These are phyloP conservation scores for Nebria salina DNA, from an alignment of 2,888 invertebrate species.

Conservation along the genomic window DNA sequence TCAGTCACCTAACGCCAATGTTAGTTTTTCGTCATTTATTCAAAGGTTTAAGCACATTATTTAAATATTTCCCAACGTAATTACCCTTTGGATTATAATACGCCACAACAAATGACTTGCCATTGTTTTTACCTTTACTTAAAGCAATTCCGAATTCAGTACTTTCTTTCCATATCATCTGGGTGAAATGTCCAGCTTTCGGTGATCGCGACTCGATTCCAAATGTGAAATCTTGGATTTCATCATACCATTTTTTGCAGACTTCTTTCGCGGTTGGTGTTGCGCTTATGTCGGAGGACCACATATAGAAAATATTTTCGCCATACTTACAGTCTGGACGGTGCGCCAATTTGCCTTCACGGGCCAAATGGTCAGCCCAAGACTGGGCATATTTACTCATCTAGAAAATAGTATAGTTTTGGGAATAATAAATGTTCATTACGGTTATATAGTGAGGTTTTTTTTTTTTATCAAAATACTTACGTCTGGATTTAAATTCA, in stretches of 20 bases:
- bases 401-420: conserved; percentile 54
- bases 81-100: conserved; percentile 89
- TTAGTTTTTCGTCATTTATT: conserved; percentile 40
- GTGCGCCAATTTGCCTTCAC: conserved; percentile 72
- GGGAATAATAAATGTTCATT: background rate
- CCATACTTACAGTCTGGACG: conserved; percentile 72
- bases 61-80: conserved; percentile 74
- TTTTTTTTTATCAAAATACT: conserved; percentile 49
- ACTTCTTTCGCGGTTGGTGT: conserved; percentile 66
- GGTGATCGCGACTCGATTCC: conserved; percentile 66
- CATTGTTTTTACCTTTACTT: conserved; percentile 76
- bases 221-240: conserved; percentile 66
- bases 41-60: conserved; percentile 71
- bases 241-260: conserved; percentile 70
- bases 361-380: conserved; percentile 77
- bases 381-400: conserved; percentile 72
- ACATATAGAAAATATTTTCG: conserved; percentile 69
- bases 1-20: conserved; percentile 39
- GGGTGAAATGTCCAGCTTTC: conserved; percentile 62
- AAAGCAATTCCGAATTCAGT: conserved; percentile 77
- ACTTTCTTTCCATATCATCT: conserved; percentile 77
- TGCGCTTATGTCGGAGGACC: conserved; percentile 66
- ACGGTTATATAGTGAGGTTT: no score
- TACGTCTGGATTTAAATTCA: conserved; percentile 66
- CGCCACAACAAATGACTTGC: conserved; percentile 84